These are phyloP conservation scores for Clunio marinus DNA, from an alignment of 2,888 invertebrate genomes.

Conservation along the genomic window DNA sequence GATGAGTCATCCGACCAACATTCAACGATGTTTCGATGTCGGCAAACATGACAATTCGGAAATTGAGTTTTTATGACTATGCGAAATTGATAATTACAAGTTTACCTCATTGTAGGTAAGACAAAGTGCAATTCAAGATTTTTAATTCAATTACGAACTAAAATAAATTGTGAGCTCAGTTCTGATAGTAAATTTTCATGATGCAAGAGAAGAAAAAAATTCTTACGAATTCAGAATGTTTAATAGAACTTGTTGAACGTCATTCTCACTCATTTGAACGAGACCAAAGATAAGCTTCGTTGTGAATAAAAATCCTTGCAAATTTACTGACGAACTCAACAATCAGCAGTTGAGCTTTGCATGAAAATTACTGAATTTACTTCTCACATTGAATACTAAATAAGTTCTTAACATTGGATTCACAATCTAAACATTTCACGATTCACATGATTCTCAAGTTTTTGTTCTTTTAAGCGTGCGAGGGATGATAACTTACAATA, in stretches of 20 bases:
- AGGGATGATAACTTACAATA: not conserved
- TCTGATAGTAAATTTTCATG: no score
- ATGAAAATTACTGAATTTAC: conserved; percentile 1
- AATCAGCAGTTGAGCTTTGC: not conserved
- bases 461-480: no score
- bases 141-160: no score
- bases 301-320: not conserved
- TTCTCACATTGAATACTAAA: conserved; percentile 7
- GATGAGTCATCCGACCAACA: conserved; percentile 13
- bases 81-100: not conserved
- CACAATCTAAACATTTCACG: not conserved
- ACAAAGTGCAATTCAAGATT: no score
- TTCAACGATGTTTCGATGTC: not conserved
- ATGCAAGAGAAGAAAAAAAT: no score
- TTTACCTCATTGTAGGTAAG: no score
- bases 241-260: no score
- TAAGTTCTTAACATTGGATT: not conserved
- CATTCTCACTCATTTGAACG: no score
- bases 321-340: conserved; percentile 3
- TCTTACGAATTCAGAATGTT: no score
- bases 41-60: not conserved
- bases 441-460: not conserved
- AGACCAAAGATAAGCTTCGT: not conserved
- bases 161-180: no score
- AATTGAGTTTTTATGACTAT: not conserved